Conservation (phyloP, 2,888 invertebrate genomes). For the Trypoxylon attenuatum region DNA sequence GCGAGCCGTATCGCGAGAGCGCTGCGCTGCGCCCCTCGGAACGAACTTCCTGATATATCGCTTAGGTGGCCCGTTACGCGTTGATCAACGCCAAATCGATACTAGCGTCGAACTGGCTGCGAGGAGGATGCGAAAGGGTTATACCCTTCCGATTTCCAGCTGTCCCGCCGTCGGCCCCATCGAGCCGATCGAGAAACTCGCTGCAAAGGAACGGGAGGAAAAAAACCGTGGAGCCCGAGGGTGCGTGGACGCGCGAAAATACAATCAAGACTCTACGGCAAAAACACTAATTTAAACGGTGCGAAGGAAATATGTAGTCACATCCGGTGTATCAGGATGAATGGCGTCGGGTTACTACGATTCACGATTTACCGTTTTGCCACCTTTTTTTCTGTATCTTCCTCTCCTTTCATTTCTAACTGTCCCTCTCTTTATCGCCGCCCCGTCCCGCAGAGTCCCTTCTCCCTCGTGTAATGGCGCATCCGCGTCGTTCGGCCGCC, state of each 20-base stretch:
- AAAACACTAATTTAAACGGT: slow-evolving; percentile 69
- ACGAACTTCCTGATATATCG: slow-evolving; percentile 67
- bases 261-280: slow-evolving; percentile 61
- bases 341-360: slow-evolving; percentile 64
- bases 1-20: slow-evolving; percentile 40
- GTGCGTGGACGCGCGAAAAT: slow-evolving; percentile 51
- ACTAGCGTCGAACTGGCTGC: slow-evolving; percentile 20
- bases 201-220: not conserved
- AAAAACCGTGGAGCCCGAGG: too few relatives aligned
- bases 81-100: slow-evolving; percentile 65
- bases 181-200: not conserved
- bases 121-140: not conserved
- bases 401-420: not conserved
- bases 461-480: not conserved
- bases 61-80: slow-evolving; percentile 63
- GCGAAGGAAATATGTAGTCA: slow-evolving; percentile 70
- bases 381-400: slow-evolving; percentile 21
- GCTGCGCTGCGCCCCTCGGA: slow-evolving; percentile 44
- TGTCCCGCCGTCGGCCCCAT: not conserved
- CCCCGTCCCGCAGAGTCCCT: not conserved
- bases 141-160: not conserved
- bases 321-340: slow-evolving; percentile 69
- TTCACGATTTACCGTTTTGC: slow-evolving; percentile 66
- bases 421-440: not conserved
- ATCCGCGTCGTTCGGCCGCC: too few relatives aligned